A percentile compares a stretch with the other conserved stretches of the same genome.
Conservation (phyloP, 2,113 vertebrate species). For the Pseudopodoces humilis region DNA sequence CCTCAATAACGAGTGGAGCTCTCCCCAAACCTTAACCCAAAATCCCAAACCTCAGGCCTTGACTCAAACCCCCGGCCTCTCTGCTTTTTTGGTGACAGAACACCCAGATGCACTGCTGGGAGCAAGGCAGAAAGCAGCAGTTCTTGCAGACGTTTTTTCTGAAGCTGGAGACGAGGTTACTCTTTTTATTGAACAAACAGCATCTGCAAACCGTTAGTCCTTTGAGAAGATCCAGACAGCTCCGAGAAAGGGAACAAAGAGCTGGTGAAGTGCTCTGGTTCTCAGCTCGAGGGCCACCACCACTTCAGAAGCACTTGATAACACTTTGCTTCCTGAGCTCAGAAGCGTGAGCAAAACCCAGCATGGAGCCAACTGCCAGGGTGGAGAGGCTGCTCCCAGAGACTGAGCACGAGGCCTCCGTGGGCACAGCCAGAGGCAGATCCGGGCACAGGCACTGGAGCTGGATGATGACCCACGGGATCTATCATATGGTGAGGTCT, state of each 20-base stretch:
- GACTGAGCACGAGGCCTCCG: accelerated
- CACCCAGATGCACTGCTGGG: accelerated
- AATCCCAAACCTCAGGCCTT: neutral
- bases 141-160: neutral
- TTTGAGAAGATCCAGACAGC: neutral
- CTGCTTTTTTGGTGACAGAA: neutral
- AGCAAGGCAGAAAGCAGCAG: neutral
- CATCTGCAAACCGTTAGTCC: neutral
- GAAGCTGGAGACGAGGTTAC: neutral
- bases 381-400: neutral
- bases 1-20: neutral
- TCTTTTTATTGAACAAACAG: neutral
- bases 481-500: accelerated
- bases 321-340: slow-evolving; percentile 8
- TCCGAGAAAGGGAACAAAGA: neutral
- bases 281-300: slow-evolving; percentile 36
- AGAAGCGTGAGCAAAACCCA: neutral
- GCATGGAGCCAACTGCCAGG: neutral
- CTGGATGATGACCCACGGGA: accelerated
- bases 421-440: neutral
- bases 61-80: neutral
- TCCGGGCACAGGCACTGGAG: accelerated
- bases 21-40: neutral
- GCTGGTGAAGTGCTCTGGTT: neutral
- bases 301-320: slow-evolving; percentile 45